Conservation (phyloP, 2,888 invertebrate genomes). For the Tinea semifulvella region DNA sequence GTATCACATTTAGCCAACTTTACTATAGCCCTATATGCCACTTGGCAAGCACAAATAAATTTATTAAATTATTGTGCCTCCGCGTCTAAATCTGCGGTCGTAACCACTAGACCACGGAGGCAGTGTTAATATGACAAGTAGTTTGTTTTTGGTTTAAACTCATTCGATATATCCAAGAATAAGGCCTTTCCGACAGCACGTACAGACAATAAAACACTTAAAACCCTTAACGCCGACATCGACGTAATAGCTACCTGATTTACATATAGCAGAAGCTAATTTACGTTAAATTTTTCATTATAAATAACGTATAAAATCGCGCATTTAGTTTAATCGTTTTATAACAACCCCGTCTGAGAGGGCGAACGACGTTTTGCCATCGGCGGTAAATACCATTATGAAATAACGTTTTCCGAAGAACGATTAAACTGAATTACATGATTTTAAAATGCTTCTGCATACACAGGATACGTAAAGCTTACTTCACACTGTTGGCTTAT, state of each 20-base stretch:
- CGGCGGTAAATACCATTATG: conserved; percentile 32
- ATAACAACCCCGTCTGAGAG: conserved; percentile 27
- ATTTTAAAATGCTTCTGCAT: conserved; percentile 31
- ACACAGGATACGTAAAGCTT: conserved; percentile 23
- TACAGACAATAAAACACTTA: conserved; percentile 8
- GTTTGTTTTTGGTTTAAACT: no score
- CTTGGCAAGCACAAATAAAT: no score
- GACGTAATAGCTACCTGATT: conserved; percentile 5
- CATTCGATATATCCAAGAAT: no score
- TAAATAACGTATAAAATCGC: conserved; percentile 14
- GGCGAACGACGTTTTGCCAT: conserved; percentile 7
- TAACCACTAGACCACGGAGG: no score
- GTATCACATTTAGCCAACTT: no score
- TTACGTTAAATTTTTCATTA: conserved; percentile 13
- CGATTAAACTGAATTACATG: conserved; percentile 39
- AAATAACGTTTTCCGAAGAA: conserved; percentile 31
- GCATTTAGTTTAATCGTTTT: conserved; percentile 30
- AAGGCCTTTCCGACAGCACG: neutral
- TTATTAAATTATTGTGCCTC: no score
- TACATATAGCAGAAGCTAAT: conserved; percentile 10
- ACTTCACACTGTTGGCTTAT: no score
- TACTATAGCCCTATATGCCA: no score
- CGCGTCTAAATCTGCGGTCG: no score
- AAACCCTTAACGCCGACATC: conserved; percentile 6
- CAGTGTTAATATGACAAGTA: no score